Evolutionary conservation across 2,113 vertebrate genomes (phyloP), one percentile per base, ranked within the genome.

Genomic region (Lynx canadensis): DNA sequence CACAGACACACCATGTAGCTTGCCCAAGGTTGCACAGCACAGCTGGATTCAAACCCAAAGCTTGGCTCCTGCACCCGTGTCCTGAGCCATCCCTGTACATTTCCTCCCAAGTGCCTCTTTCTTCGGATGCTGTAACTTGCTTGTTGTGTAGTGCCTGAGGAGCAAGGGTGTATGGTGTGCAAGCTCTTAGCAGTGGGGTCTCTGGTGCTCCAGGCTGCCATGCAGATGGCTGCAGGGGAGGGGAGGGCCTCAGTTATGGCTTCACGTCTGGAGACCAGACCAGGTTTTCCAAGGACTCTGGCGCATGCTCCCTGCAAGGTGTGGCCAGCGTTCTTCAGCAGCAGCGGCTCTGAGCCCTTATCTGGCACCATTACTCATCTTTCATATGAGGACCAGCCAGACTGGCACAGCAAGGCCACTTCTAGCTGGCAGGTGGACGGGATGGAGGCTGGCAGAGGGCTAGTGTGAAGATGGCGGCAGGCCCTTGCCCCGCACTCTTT

Each of bases 81-180:
- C 38, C 86, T 74, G 63, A 90, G 45, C 90, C 23, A 8, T 50
- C 41, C 41, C 52, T 2, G 0, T 18, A 10, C 60, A 0, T 38
- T 41, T 48, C 36, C 29, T 69, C 45, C 19, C 45, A 65, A 36
- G 27, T 1, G 31, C 45, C 45, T 48, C 13, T 60, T 45, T 31
- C 19, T 25, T 79, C 6, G 27, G 36, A 21, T 36, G 65, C 78
- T 55, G 31, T 2, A 1, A 5, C 36, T 73, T 63, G 60, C 79
- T 81, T 33, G 68, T 18, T 7, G 2, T 23, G 1, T 5, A 12
- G 16, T 33, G 31, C 79, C 66, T 1, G 3, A n/a, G 27, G 31
- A 6, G 33, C 5, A 2, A 48, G 65, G 65, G 11, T 15, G 1
- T 14, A 3, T 6, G n/a, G 7, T 2, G 5, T 23, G 9, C n/a